These are phyloP conservation scores for Caligus rogercresseyi DNA, from an alignment of 1,140 invertebrate genomes.

Conservation along the genomic window DNA sequence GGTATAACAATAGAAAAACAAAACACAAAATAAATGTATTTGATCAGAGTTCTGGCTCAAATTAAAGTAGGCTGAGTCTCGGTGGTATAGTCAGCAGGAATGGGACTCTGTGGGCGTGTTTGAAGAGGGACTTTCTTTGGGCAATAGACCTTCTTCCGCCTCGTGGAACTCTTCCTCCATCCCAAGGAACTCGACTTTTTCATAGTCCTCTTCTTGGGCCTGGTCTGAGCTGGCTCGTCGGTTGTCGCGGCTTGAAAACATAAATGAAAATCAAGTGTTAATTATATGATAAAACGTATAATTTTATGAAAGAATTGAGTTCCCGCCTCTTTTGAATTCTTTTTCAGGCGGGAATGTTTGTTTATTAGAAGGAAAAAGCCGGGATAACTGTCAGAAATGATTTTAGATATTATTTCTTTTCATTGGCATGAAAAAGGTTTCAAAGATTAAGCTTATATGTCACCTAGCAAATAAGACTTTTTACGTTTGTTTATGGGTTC, in stretches of 20 bases:
- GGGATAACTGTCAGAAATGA: background rate
- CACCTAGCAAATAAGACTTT: too few relatives aligned
- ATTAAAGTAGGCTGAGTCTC: background rate
- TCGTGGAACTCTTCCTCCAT: background rate
- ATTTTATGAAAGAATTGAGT: background rate
- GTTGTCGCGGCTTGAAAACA: background rate
- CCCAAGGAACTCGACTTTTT: background rate
- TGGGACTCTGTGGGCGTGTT: background rate
- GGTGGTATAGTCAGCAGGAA: background rate
- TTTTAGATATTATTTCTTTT: background rate
- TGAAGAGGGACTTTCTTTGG: too few relatives aligned
- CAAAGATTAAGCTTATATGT: too few relatives aligned
- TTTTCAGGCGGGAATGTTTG: too few relatives aligned
- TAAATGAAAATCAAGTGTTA: background rate
- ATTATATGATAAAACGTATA: background rate
- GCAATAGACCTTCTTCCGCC: background rate
- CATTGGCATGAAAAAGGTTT: too few relatives aligned
- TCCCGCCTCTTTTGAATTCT: too few relatives aligned
- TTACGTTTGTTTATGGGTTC: too few relatives aligned
- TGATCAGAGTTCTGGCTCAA: background rate
- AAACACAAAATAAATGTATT: too few relatives aligned
- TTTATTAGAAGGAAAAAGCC: too few relatives aligned
- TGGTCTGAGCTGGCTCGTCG: background rate
- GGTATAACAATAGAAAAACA: too few relatives aligned
- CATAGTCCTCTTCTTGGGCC: background rate